Evolutionary conservation across 2,888 invertebrate species (phyloP), one percentile per base, ranked within the genome.

Genomic region (Octonoba sinensis): DNA sequence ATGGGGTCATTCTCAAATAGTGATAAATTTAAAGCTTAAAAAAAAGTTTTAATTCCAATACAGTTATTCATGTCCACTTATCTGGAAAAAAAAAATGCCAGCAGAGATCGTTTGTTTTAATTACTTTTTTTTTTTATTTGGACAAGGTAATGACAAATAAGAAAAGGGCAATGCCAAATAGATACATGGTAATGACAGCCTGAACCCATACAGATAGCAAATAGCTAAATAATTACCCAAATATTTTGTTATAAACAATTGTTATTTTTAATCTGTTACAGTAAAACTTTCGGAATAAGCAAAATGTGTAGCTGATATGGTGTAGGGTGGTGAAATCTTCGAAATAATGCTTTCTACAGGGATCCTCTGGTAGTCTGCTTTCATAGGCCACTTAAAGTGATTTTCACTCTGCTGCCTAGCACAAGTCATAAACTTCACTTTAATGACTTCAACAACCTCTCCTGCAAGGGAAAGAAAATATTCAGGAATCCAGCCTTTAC

Each of bases 71-170:
- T 54, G 54, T 6, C 54, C 18, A 18, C 54, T 54, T n/a, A 15
- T 11, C 11, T n/a, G n/a, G n/a, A 54, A 18, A 15, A 16, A 54
- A 54, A 54, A 54, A n/a, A n/a, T 54, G 18, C 16, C 54, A 54
- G 54, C 54, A 54, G 54, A 54, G 54, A 54, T 54, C 54, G 54
- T 54, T 54, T 54, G 54, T 18, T 18, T 54, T 54, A 54, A 54
- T 54, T 54, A 54, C 3, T 54, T 54, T n/a, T 11, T 15, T 15
- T 54, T 54, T 54, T 54, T n/a, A 54, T 54, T 54, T 54, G 16
- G n/a, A 16, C 16, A 6, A n/a, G 54, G n/a, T n/a, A n/a, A n/a
- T n/a, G n/a, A n/a, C n/a, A n/a, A n/a, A n/a, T n/a, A n/a, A n/a
- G 54, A 6, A n/a, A n/a, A n/a, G n/a, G n/a, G n/a, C n/a, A n/a